phyloP scores from a whole-genome alignment of 2,113 vertebrate genomes.

The Callopanchax toddi region DNA sequence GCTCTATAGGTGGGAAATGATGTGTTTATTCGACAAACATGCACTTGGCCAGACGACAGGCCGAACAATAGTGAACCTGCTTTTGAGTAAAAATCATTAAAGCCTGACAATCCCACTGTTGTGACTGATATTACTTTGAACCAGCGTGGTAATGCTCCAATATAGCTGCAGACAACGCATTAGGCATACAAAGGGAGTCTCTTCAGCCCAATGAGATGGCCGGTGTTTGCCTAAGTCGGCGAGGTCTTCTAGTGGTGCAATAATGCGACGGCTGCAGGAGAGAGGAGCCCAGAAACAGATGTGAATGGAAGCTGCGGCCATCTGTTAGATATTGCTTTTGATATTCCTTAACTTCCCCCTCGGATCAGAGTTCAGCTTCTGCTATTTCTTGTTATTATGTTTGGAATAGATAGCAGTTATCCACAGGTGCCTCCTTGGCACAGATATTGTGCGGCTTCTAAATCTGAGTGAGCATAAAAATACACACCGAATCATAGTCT shows the following conservation, averaged over 20 bases:
- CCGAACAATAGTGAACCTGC: slow-evolving; percentile 38
- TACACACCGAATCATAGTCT: slow-evolving; percentile 58
- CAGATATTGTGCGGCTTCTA: slow-evolving; percentile 27
- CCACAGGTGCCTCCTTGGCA: slow-evolving; percentile 61
- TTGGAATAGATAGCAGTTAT: slow-evolving; percentile 52
- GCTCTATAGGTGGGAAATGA: slow-evolving; percentile 64
- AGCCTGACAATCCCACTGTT: slow-evolving; percentile 24
- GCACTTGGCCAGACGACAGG: slow-evolving; percentile 58
- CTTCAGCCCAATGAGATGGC: slow-evolving; percentile 1
- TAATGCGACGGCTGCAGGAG: slow-evolving; percentile 6
- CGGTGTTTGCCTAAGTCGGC: slow-evolving; percentile 25
- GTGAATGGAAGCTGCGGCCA: slow-evolving; percentile 41
- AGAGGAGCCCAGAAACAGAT: slow-evolving; percentile 22
- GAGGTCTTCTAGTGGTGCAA: slow-evolving; percentile 18
- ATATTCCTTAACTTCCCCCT: slow-evolving; percentile 44
- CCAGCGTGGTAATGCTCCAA: slow-evolving; percentile 1
- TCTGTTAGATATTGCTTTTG: slow-evolving; percentile 53
- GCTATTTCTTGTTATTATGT: slow-evolving; percentile 62
- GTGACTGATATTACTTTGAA: slow-evolving; percentile 26
- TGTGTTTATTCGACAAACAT: slow-evolving; percentile 66
- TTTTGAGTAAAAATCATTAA: slow-evolving; percentile 45
- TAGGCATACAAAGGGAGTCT: neutral
- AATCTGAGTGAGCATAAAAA: slow-evolving; percentile 68
- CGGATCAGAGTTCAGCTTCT: slow-evolving; percentile 60
- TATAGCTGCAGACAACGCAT: slow-evolving; percentile 4